A percentile compares a stretch with the other conserved stretches of the same genome.
Conservation (phyloP, 2,888 invertebrate species). For the Epinotia ramella region DNA sequence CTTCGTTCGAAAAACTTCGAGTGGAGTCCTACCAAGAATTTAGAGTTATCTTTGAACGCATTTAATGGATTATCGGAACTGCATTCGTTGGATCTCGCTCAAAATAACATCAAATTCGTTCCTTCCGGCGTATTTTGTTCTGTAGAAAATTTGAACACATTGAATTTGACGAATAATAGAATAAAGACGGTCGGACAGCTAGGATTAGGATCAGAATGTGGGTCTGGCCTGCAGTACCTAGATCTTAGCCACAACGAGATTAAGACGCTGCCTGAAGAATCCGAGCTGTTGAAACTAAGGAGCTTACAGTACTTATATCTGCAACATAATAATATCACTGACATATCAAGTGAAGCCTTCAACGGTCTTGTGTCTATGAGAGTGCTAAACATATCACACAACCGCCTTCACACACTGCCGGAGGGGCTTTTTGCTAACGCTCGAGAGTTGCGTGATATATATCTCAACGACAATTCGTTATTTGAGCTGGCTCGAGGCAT, state of each 20-base stretch:
- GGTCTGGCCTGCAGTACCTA: conserved; percentile 89
- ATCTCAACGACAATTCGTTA: conserved; percentile 93
- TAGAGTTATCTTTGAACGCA: conserved; percentile 90
- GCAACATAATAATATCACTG: conserved; percentile 93
- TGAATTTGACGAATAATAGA: conserved; percentile 94
- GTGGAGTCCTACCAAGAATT: conserved; percentile 90
- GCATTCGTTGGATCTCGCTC: conserved; percentile 91
- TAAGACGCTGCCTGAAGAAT: conserved; percentile 88
- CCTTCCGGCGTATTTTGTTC: conserved; percentile 93
- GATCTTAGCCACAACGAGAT: conserved; percentile 94
- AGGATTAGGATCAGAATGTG: conserved; percentile 88
- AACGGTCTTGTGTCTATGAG: conserved; percentile 91
- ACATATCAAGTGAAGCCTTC: conserved; percentile 92
- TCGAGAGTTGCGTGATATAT: conserved; percentile 92
- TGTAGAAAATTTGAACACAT: conserved; percentile 90
- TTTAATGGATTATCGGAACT: conserved; percentile 92
- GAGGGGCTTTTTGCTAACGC: conserved; percentile 92
- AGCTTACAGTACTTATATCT: conserved; percentile 92
- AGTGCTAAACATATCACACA: conserved; percentile 94
- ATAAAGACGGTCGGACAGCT: conserved; percentile 91
- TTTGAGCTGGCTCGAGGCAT: conserved; percentile 93
- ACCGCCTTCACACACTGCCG: conserved; percentile 92
- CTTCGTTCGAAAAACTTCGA: conserved; percentile 92
- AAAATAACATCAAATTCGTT: conserved; percentile 93
- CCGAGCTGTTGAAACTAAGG: conserved; percentile 90